Evolutionary conservation across 2,888 invertebrate genomes (phyloP), one percentile per base, ranked within the genome.

Genomic region (Eristalis pertinax): DNA sequence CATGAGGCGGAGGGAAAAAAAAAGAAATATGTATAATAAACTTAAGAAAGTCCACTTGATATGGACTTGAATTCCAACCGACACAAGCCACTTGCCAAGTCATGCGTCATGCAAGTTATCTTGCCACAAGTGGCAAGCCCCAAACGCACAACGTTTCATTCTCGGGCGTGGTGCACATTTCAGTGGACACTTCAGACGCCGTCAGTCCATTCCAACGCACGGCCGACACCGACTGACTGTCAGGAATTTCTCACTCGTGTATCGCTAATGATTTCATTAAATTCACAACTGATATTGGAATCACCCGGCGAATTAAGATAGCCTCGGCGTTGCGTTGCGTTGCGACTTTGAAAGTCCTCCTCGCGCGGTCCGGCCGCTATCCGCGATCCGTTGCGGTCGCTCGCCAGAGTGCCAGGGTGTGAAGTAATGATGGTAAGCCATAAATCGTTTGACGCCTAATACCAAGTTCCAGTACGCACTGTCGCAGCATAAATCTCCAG

Each of bases 401-500:
- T 13, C 26, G n/a, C 26, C 26, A 32, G 32, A 41, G 79, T 60
- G 56, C 79, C 84, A n/a, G 84, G 84, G 87, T 87, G 87, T 87
- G 87, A 87, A 84, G 80, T 84, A 87, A 84, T 87, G 87, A 87
- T 88, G 88, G 77, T 79, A 77, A 84, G 77, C 88, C 83, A 88
- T 88, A 88, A 88, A 88, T 88, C 84, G 88, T 84, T 84, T 88
- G 88, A 88, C 88, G 88, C 88, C 88, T 81, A 77, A 88, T 84
- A 77, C 76, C 84, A 38, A 80, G 77, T 80, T 74, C 84, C 79
- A 77, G 32, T 81, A 88, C 84, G 88, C 84, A 84, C 77, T 84
- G 84, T 88, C 88, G 76, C 73, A 68, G 81, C 70, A 88, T 88
- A 88, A 88, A 88, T 88, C 80, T 84, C 50, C 15, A 15, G 15